Evolutionary conservation across 1,140 invertebrate genomes (phyloP), one percentile per base, ranked within the genome.

Genomic region (Camponotus pennsylvanicus): DNA sequence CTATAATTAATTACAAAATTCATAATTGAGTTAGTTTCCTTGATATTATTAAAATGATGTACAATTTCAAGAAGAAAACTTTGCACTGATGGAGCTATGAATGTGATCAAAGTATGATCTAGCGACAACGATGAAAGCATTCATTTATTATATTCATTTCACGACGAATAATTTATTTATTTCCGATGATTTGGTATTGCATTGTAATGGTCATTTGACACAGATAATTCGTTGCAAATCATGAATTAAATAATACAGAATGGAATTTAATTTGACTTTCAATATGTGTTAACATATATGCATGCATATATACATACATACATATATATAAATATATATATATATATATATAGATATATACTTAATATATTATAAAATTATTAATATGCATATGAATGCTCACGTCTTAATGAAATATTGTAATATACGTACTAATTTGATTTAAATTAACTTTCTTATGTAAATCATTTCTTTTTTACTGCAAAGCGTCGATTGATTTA

Each of bases 131-230:
- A 13, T 57, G 52, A 70, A 21, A 69, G 78, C 69, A 75, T 75
- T 83, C 42, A 49, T 83, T 83, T 61, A 75, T 75, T 83, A 49
- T 57, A 59, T 32, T 34, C 18, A 52, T 5, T 34, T 69, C 40
- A 21, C 21, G 57, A 75, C 55, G 49, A 83, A 83, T 83, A 75
- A 69, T 61, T 83, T 75, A 83, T 83, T 83, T 83, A 73, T 73
- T 75, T 45, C 18, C 55, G 15, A 83, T 75, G 79, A 83, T 45
- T 83, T 55, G 79, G 0, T 75, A 83, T 40, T n/a, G 55, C 27
- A 18, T 42, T 70, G 67, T 75, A 75, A 75, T 49, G 67, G 40
- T 13, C 27, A 75, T 83, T 61, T 75, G 32, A 71, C 32, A 71
- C 32, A 49, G 49, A 82, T 3, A 27, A 9, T 71, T 73, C 45